Conservation (phyloP, 2,113 vertebrate species). For the Rallus limicola region DNA sequence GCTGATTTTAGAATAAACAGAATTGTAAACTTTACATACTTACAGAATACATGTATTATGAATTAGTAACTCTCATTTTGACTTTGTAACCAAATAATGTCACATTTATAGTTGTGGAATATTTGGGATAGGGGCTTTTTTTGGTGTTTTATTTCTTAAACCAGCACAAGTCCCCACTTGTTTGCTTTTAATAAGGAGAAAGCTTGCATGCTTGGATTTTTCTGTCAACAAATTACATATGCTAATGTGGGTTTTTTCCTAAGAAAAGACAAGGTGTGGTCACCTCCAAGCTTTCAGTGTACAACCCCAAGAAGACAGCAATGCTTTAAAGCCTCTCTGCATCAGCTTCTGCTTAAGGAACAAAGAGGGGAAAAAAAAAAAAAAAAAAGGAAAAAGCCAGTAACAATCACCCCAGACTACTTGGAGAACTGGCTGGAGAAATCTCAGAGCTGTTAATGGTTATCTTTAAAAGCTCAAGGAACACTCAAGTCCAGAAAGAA, state of each 20-base stretch:
- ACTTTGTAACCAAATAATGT: background rate
- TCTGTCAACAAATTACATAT: background rate
- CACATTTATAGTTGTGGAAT: background rate
- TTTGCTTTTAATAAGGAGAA: background rate
- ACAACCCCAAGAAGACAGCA: background rate
- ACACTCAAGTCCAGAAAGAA: background rate
- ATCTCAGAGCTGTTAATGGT: conserved; percentile 14
- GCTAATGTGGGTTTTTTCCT: background rate
- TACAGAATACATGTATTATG: background rate
- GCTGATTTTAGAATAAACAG: background rate
- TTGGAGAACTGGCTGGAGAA: background rate
- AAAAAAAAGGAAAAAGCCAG: background rate
- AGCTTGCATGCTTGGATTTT: background rate
- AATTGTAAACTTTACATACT: background rate
- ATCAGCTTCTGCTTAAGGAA: background rate
- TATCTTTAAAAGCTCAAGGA: conserved; percentile 25
- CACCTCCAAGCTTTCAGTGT: background rate
- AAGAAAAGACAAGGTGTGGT: background rate
- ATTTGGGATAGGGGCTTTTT: background rate
- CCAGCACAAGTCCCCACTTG: background rate
- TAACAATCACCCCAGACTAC: background rate
- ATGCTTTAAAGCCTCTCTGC: background rate
- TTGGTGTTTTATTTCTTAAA: background rate
- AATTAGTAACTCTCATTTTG: background rate
- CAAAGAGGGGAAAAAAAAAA: background rate